phyloP scores from a whole-genome alignment of 2,888 invertebrate genomes.

The Drosophila parthenogenetica region DNA sequence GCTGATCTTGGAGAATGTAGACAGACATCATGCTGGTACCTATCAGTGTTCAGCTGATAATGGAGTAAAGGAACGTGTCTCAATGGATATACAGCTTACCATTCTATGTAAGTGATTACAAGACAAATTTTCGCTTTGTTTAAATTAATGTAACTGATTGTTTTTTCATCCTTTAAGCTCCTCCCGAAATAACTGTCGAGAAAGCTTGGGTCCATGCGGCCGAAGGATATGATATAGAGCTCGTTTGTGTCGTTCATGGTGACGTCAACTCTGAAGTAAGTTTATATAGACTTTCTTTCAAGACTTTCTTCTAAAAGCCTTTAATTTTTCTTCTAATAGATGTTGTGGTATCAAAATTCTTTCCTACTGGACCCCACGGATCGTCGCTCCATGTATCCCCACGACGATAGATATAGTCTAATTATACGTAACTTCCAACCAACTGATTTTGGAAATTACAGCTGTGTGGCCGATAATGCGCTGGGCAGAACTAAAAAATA shows the following conservation, averaged over 20 bases:
- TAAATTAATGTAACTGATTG: neutral
- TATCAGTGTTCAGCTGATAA: conserved; percentile 87
- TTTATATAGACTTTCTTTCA: neutral
- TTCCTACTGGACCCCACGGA: conserved; percentile 88
- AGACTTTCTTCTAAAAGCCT: neutral
- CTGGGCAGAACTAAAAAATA: conserved; percentile 86
- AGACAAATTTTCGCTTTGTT: neutral
- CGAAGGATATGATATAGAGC: conserved; percentile 87
- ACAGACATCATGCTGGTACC: conserved; percentile 86
- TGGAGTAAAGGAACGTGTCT: conserved; percentile 86
- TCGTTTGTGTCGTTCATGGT: conserved; percentile 88
- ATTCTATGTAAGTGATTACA: conserved; percentile 85
- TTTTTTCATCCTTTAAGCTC: conserved; percentile 85
- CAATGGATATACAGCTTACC: conserved; percentile 86
- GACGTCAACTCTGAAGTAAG: conserved; percentile 86
- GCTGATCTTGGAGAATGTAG: conserved; percentile 86
- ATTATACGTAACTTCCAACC: conserved; percentile 87
- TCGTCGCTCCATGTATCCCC: conserved; percentile 87
- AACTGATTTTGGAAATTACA: conserved; percentile 88
- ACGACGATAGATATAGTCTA: conserved; percentile 87
- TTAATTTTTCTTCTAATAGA: conserved; percentile 82
- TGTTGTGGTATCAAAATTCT: conserved; percentile 89
- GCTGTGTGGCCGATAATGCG: conserved; percentile 87
- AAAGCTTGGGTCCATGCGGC: conserved; percentile 88
- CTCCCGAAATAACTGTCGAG: conserved; percentile 88